Conservation (phyloP, 2,888 invertebrate genomes). For the Herminia tarsipennalis region DNA sequence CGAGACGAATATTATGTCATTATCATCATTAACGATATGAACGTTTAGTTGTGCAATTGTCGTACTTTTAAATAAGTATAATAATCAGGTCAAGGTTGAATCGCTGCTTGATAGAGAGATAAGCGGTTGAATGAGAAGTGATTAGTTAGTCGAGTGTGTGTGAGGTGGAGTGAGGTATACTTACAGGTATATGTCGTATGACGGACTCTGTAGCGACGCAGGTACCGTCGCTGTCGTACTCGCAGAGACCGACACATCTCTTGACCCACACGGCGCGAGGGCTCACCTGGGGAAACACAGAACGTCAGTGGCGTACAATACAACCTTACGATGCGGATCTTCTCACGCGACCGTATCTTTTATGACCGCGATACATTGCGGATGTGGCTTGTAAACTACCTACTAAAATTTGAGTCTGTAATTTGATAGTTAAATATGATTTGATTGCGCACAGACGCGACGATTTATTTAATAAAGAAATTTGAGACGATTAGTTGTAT, state of each 20-base stretch:
- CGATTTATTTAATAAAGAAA: slow-evolving; percentile 22
- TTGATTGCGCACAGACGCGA: neutral
- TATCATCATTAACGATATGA: slow-evolving; percentile 44
- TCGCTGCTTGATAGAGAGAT: slow-evolving; percentile 60
- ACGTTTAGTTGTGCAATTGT: slow-evolving; percentile 49
- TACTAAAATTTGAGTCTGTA: slow-evolving; percentile 33
- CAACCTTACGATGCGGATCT: slow-evolving; percentile 52
- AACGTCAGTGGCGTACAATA: slow-evolving; percentile 46
- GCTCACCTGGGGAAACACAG: slow-evolving; percentile 72
- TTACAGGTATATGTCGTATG: slow-evolving; percentile 71
- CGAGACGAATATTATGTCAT: slow-evolving; percentile 51
- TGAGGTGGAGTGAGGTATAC: too few relatives aligned
- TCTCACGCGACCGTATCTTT: slow-evolving; percentile 62
- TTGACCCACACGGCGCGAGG: slow-evolving; percentile 79
- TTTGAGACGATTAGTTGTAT: slow-evolving; percentile 3
- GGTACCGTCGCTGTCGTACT: slow-evolving; percentile 62
- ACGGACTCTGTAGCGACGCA: slow-evolving; percentile 64
- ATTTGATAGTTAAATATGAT: neutral
- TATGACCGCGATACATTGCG: slow-evolving; percentile 36
- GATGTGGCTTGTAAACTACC: slow-evolving; percentile 43
- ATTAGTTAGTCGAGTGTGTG: slow-evolving; percentile 3
- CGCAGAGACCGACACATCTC: slow-evolving; percentile 76
- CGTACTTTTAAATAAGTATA: slow-evolving; percentile 41
- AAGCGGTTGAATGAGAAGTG: slow-evolving; percentile 32
- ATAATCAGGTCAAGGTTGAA: slow-evolving; percentile 74